Percentiles rank a stretch among this genome's conserved stretches.
phyloP scores from a whole-genome alignment of 2,113 vertebrate genomes.

The Protobothrops flavoviridis region DNA sequence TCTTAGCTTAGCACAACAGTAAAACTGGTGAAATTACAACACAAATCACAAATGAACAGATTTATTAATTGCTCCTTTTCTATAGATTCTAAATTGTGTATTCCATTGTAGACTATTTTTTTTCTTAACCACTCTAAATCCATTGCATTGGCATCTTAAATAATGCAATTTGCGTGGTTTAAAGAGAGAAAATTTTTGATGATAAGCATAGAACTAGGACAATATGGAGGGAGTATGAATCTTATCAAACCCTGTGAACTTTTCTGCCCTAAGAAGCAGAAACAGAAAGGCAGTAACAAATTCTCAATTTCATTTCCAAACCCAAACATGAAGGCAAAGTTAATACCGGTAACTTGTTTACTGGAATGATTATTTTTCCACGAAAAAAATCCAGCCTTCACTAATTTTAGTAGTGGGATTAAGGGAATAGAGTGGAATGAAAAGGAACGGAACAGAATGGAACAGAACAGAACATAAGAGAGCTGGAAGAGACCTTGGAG shows the following conservation, averaged over 20 bases:
- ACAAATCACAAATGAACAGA: slow-evolving; percentile 41
- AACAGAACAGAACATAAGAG: too few relatives aligned
- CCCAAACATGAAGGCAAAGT: background rate
- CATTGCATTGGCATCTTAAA: slow-evolving; percentile 67
- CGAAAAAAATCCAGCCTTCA: background rate
- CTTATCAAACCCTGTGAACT: slow-evolving; percentile 1
- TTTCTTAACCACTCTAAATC: slow-evolving; percentile 51
- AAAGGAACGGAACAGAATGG: too few relatives aligned
- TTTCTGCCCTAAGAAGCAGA: background rate
- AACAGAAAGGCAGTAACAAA: background rate
- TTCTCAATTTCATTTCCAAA: background rate
- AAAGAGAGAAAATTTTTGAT: slow-evolving; percentile 9
- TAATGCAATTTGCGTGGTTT: slow-evolving; percentile 73
- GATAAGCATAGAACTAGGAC: fast-evolving
- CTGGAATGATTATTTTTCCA: background rate
- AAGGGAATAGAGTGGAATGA: too few relatives aligned
- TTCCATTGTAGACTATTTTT: slow-evolving; percentile 59
- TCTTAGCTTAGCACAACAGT: background rate
- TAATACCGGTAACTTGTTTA: too few relatives aligned
- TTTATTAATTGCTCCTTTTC: slow-evolving; percentile 39
- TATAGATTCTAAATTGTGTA: slow-evolving; percentile 62
- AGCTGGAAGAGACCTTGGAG: too few relatives aligned
- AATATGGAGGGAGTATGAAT: slow-evolving; percentile 1
- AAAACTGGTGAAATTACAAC: slow-evolving; percentile 12
- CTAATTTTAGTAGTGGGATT: background rate